Evolutionary conservation across 2,113 vertebrate genomes (phyloP), one percentile per base, ranked within the genome.

Genomic region (Leptodactylus fuscus): DNA sequence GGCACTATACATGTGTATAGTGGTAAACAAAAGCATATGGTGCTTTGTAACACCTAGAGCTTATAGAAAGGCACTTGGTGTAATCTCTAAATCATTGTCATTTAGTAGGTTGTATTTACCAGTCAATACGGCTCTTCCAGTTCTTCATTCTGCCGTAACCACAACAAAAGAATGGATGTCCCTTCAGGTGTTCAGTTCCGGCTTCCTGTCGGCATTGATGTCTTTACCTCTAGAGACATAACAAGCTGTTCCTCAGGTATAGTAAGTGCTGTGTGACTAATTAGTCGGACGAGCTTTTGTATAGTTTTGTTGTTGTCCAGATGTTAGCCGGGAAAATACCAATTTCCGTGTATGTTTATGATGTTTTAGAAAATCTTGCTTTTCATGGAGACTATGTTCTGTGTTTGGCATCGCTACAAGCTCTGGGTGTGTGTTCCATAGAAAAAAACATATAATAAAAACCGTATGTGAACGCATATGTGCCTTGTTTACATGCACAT

Each of bases 41-140:
- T 48, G 24, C 22, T 7, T 1, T 24, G 1, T 71, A 46, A 74
- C 71, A 27, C 3, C 44, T 11, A 20, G 24, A n/a, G n/a, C n/a
- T n/a, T n/a, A n/a, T n/a, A n/a, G n/a, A n/a, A n/a, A n/a, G n/a
- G n/a, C n/a, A n/a, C 55, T 36, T 15, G 32, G 75, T 78, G 29
- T 32, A 20, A 51, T 29, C 24, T 16, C 5, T 34, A 3, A 77
- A 58, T 78, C 1, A n/a, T 20, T 78, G 18, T 55, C 55, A 78
- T 78, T 55, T n/a, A n/a, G n/a, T n/a, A 7, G n/a, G 38, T 60
- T 15, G 53, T 41, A 29, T 62, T 80, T 80, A 80, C 77, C 77
- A 12, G 36, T 80, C 53, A 41, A 41, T 79, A 16, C 32, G 22
- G 34, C 12, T 58, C 49, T 13, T 24, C 51, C 51, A 24, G 77